phyloP scores from a whole-genome alignment of 2,888 invertebrate genomes.

The Sinotaia quadrata region DNA sequence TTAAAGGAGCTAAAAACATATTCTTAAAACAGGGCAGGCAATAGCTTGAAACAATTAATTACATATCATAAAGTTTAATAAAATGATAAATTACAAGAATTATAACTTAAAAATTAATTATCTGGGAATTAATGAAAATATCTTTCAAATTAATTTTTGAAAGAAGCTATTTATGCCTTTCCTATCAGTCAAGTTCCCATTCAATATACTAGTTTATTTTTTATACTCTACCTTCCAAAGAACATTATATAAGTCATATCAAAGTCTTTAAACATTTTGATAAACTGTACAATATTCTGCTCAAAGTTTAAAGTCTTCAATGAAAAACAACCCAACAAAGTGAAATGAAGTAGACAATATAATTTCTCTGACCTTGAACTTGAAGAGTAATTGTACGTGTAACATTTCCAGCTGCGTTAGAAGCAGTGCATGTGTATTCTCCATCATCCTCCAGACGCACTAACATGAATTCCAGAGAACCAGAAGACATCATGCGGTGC shows the following conservation, averaged over 20 bases:
- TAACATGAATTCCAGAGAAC: conserved; percentile 67
- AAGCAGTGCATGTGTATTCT: conserved; percentile 72
- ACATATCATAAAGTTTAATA: no score
- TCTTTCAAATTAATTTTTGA: no score
- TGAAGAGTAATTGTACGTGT: conserved; percentile 54
- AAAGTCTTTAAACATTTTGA: not conserved
- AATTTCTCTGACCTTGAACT: conserved; percentile 61
- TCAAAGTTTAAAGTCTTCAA: not conserved
- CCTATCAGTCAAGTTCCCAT: no score
- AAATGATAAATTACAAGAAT: no score
- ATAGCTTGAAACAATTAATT: no score
- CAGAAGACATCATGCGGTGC: conserved; percentile 59
- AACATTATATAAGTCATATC: not conserved
- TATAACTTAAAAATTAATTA: no score
- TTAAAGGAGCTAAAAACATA: no score
- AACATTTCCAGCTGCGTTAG: conserved; percentile 72
- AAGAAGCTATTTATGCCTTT: no score
- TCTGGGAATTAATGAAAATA: no score
- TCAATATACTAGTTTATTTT: no score
- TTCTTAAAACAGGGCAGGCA: no score
- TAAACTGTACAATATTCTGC: not conserved
- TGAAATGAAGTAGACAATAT: not conserved
- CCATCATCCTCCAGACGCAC: conserved; percentile 72
- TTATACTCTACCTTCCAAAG: no score
- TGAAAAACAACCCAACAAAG: not conserved